These are phyloP conservation scores for Acronicta alni DNA, from an alignment of 2,888 invertebrate genomes.

Conservation along the genomic window DNA sequence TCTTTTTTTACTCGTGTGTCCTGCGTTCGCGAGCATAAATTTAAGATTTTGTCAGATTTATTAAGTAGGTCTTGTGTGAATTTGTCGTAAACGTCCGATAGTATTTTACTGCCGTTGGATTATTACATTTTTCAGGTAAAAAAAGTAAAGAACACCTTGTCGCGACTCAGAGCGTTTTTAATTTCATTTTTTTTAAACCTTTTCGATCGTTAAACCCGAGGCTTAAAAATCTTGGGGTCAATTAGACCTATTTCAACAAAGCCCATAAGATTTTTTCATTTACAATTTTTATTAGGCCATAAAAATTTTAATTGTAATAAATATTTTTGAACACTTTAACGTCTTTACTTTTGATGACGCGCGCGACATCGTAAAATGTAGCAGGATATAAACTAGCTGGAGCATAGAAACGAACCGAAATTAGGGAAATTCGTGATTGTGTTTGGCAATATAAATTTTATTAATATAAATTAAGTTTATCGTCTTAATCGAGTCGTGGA, in stretches of 20 bases:
- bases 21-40: conserved; percentile 80
- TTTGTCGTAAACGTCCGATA: conserved; percentile 86
- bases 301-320: conserved; percentile 76
- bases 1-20: conserved; percentile 70
- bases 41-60: conserved; percentile 85
- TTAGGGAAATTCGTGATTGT: conserved; percentile 44
- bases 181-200: conserved; percentile 66
- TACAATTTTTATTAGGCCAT: conserved; percentile 72
- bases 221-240: conserved; percentile 72
- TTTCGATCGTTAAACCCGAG: conserved; percentile 75
- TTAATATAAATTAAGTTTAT: conserved; percentile 34
- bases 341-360: conserved; percentile 56
- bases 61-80: conserved; percentile 85
- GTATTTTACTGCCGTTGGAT: conserved; percentile 82
- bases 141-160: conserved; percentile 71
- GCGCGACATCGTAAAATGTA: conserved; percentile 65
- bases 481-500: conserved; percentile 10
- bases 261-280: conserved; percentile 69
- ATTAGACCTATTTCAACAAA: conserved; percentile 77
- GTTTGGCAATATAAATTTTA: conserved; percentile 34
- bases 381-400: conserved; percentile 61
- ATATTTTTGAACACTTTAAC: conserved; percentile 65
- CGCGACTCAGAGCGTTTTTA: conserved; percentile 68
- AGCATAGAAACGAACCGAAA: conserved; percentile 45
- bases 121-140: conserved; percentile 74